Percentiles rank a stretch among this genome's conserved stretches.
Conservation (phyloP, 2,113 vertebrate genomes). For the Hippoglossus stenolepis region DNA sequence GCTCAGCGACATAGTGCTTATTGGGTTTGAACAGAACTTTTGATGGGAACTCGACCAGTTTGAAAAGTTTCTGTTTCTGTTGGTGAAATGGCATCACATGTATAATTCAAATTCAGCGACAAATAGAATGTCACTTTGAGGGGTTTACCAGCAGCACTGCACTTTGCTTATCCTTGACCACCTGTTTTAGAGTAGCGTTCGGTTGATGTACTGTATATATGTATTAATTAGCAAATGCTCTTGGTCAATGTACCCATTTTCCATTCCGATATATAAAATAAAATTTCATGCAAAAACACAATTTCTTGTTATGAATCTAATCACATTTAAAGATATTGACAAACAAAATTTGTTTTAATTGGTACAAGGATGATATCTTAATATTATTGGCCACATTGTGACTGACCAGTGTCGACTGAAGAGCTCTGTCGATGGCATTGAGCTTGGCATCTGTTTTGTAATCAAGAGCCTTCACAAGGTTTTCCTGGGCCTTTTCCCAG, state of each 20-base stretch:
- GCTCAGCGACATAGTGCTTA: slow-evolving; percentile 93
- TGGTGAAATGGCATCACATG: slow-evolving; percentile 6
- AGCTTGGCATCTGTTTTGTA: slow-evolving; percentile 89
- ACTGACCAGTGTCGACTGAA: slow-evolving; percentile 91
- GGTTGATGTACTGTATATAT: no score
- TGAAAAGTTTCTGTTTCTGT: slow-evolving; percentile 92
- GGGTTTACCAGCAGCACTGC: no score
- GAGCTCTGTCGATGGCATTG: slow-evolving; percentile 87
- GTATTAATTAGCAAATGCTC: no score
- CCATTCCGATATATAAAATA: no score
- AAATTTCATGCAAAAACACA: background rate
- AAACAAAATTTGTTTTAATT: no score
- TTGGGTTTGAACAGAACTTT: slow-evolving; percentile 92
- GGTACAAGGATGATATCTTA: background rate
- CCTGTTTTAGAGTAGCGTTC: no score
- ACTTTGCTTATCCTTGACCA: no score
- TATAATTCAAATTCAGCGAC: background rate
- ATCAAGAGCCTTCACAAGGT: slow-evolving; percentile 82
- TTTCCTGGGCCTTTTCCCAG: slow-evolving; percentile 91
- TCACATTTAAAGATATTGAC: no score
- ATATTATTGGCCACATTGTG: background rate
- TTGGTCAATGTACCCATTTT: no score
- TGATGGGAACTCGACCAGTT: slow-evolving; percentile 82
- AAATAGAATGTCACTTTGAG: no score
- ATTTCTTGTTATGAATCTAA: no score